A percentile compares a stretch with the other conserved stretches of the same genome.
phyloP scores from a whole-genome alignment of 2,113 vertebrate genomes.

The Sebastes schlegelii region DNA sequence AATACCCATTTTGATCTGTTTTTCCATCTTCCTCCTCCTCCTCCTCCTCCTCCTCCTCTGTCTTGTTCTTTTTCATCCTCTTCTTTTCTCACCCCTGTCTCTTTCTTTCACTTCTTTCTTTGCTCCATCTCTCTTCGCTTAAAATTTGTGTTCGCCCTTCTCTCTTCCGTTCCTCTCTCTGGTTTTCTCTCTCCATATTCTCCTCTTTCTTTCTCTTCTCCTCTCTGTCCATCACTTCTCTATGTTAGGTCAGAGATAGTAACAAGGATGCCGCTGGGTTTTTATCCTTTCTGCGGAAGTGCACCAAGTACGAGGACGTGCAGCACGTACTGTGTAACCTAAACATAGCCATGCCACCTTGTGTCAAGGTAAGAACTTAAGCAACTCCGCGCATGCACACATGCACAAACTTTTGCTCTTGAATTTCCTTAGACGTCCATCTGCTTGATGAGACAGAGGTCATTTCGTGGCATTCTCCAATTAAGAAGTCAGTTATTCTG shows the following conservation, averaged over 20 bases:
- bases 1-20: constrained; percentile 67
- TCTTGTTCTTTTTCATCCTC: constrained; percentile 12
- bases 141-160: background rate
- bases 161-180: constrained; percentile 15
- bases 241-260: constrained; percentile 91
- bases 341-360: constrained; percentile 95
- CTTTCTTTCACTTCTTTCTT: constrained; percentile 4
- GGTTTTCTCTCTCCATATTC: background rate
- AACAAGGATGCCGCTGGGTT: constrained; percentile 93
- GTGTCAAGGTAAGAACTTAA: constrained; percentile 88
- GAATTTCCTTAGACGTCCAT: background rate
- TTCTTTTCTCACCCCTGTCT: background rate
- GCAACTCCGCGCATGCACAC: background rate
- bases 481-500: background rate
- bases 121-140: background rate
- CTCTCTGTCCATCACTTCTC: constrained; percentile 8
- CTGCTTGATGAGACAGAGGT: constrained; percentile 2
- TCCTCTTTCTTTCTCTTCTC: constrained; percentile 14
- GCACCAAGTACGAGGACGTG: constrained; percentile 95
- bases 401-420: constrained; percentile 3
- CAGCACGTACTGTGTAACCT: constrained; percentile 97
- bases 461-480: background rate
- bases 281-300: constrained; percentile 94
- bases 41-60: constrained; percentile 16
- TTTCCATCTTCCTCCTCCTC: constrained; percentile 30